Percentiles rank a stretch among this genome's conserved stretches.
Conservation (phyloP, 2,113 vertebrate species). For the Benitochromis conjunctus region DNA sequence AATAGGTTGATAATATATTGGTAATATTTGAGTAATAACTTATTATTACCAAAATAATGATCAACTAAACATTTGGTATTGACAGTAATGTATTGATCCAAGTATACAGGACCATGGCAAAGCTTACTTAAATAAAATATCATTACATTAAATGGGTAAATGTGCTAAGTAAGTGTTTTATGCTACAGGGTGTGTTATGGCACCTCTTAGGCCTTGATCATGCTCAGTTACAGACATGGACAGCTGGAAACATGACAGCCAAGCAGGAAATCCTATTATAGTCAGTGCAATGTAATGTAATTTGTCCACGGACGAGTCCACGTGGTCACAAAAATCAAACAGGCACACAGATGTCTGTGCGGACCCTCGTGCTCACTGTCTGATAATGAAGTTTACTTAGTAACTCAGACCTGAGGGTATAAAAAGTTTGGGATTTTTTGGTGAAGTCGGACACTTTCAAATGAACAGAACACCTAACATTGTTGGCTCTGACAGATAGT, state of each 20-base stretch:
- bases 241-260: background rate
- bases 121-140: background rate
- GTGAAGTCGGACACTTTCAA: background rate
- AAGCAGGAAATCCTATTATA: background rate
- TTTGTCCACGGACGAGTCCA: background rate
- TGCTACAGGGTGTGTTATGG: background rate
- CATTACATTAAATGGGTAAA: background rate
- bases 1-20: background rate
- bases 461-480: background rate
- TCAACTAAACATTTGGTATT: background rate
- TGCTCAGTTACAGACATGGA: no score
- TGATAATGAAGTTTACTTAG: background rate
- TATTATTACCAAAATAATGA: background rate
- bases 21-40: background rate
- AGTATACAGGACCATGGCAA: background rate
- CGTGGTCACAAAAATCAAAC: background rate
- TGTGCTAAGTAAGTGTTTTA: background rate
- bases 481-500: background rate
- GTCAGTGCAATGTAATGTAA: background rate
- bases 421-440: background rate
- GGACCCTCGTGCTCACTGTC: background rate
- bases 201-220: background rate
- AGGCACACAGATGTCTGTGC: fast-evolving
- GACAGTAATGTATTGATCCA: background rate
- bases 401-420: background rate